Evolutionary conservation across 2,888 invertebrate genomes (phyloP).

Genomic region (Calameuta pallipes): DNA sequence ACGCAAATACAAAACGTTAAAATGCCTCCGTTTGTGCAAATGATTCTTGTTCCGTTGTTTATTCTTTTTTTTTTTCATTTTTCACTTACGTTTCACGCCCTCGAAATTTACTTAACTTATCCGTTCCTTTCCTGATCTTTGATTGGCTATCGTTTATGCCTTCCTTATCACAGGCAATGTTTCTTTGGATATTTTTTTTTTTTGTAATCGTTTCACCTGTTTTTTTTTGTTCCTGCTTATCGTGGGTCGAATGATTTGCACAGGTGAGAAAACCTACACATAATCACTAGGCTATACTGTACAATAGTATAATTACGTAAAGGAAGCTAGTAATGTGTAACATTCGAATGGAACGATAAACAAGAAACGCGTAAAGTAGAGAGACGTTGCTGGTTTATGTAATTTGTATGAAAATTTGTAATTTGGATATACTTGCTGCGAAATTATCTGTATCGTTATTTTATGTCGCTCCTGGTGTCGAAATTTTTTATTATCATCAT

Average conservation of each 20-base stretch:
- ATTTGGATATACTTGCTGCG: not conserved
- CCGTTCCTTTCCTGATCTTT: not conserved
- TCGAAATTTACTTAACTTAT: not conserved
- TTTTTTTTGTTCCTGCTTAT: not conserved
- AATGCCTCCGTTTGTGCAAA: constrained; percentile 48
- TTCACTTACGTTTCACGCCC: no score
- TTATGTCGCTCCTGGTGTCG: no score
- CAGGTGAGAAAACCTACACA: constrained; percentile 52
- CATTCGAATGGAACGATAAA: constrained; percentile 28
- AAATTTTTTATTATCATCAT: no score
- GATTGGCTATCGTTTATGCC: not conserved
- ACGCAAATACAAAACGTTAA: constrained; percentile 51
- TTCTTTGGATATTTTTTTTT: not conserved
- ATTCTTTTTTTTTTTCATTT: not conserved
- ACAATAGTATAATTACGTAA: constrained; percentile 29
- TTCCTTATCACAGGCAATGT: no score
- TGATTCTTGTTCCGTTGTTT: constrained; percentile 37
- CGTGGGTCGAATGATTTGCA: constrained; percentile 21
- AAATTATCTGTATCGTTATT: not conserved
- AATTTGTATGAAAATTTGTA: constrained; percentile 31
- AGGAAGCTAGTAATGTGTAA: constrained; percentile 44
- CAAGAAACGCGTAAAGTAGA: constrained; percentile 16
- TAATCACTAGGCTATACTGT: constrained; percentile 57
- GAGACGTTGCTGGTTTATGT: constrained; percentile 42
- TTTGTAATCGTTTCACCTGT: not conserved